phyloP scores from a whole-genome alignment of 2,888 invertebrate genomes.

The Stegana nigrithorax region DNA sequence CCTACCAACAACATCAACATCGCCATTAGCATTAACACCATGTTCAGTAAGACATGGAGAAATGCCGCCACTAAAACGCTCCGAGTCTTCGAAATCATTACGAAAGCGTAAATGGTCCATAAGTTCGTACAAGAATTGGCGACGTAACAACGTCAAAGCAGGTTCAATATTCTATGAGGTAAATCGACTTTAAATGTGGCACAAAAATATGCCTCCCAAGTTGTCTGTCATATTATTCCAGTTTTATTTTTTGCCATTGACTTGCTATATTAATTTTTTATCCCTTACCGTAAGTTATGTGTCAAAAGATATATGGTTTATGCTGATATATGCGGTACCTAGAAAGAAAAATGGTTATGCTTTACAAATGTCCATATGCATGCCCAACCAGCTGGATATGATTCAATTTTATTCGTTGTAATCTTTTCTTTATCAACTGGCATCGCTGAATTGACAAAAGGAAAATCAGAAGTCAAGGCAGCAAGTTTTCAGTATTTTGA shows the following conservation, averaged over 20 bases:
- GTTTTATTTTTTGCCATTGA: neutral
- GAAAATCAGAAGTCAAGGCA: neutral
- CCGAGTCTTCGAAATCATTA: conserved; percentile 55
- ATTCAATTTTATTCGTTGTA: too few species aligned
- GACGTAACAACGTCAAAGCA: conserved; percentile 53
- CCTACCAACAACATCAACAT: neutral
- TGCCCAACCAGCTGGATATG: too few species aligned
- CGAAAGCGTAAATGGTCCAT: conserved; percentile 55
- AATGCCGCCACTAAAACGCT: neutral
- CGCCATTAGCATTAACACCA: neutral
- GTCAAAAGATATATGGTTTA: too few species aligned
- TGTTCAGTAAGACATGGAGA: neutral
- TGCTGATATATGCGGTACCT: too few species aligned
- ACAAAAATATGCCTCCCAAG: neutral
- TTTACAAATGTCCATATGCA: too few species aligned
- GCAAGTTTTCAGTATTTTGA: neutral
- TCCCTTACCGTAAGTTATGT: too few species aligned
- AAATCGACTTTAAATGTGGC: neutral
- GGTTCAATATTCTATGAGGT: conserved; percentile 49
- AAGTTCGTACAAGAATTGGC: conserved; percentile 50
- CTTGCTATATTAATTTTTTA: neutral
- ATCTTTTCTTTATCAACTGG: too few species aligned
- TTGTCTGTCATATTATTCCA: too few species aligned
- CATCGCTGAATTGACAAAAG: too few species aligned
- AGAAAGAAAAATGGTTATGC: too few species aligned